Conservation (phyloP, 2,797 vertebrate species). For the Cygnus olor region DNA sequence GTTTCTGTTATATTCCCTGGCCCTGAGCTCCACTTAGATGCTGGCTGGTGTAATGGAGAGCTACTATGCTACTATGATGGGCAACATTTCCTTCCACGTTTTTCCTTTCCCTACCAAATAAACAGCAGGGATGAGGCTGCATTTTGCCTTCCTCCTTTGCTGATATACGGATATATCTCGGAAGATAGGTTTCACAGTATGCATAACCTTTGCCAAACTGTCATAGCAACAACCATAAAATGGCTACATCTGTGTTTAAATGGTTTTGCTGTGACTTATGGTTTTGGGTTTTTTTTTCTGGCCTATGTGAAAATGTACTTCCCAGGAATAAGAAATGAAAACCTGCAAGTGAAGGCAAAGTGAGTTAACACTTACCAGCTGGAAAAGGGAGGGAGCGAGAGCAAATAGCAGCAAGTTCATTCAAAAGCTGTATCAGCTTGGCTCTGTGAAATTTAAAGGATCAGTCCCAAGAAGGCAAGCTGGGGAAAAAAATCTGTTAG, state of each 20-base stretch:
- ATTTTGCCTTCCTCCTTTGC: background rate
- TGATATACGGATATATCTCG: background rate
- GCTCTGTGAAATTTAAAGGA: conserved; percentile 50
- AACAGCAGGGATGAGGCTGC: background rate
- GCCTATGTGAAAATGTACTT: conserved; percentile 64
- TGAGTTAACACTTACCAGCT: conserved; percentile 70
- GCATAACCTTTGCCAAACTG: conserved; percentile 56
- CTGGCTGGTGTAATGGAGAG: background rate
- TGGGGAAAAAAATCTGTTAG: background rate
- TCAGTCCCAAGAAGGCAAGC: conserved; percentile 39
- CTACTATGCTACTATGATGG: accelerated
- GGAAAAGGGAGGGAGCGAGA: conserved; percentile 46
- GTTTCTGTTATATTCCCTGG: background rate
- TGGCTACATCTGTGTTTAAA: conserved; percentile 54
- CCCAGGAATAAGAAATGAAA: conserved; percentile 66
- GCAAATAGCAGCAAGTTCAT: conserved; percentile 55
- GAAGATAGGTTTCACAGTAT: conserved; percentile 33
- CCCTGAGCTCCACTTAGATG: accelerated
- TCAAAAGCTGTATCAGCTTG: conserved; percentile 29
- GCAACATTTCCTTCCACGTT: background rate
- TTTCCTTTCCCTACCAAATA: background rate
- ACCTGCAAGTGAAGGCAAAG: conserved; percentile 41
- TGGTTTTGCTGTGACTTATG: conserved; percentile 50
- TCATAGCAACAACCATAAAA: conserved; percentile 57
- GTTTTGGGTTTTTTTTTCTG: background rate